phyloP scores from a whole-genome alignment of 2,797 vertebrate genomes.

The Tiaroga cobitis region DNA sequence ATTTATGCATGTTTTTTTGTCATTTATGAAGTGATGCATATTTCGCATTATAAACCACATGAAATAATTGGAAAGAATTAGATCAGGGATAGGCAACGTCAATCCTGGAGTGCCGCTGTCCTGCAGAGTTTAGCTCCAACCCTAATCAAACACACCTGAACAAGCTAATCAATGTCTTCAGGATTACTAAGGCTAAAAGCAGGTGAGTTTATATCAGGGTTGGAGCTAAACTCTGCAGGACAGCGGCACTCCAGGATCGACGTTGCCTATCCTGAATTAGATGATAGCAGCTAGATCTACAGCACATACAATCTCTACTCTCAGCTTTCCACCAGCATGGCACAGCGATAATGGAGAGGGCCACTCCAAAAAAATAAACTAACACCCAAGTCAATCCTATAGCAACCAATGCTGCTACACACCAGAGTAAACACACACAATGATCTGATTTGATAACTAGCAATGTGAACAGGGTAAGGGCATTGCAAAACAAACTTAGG shows the following conservation, averaged over 20 bases:
- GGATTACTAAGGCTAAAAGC: too few relatives aligned
- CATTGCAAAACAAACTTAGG: not conserved
- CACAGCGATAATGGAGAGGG: not conserved
- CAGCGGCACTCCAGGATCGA: too few relatives aligned
- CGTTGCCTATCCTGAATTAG: too few relatives aligned
- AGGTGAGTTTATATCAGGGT: too few relatives aligned
- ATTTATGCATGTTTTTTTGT: not conserved
- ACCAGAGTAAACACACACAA: not conserved
- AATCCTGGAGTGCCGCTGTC: too few relatives aligned
- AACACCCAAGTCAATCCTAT: not conserved
- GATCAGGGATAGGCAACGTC: too few relatives aligned
- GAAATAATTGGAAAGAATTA: not conserved
- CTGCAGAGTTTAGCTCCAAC: too few relatives aligned
- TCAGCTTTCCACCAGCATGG: not conserved
- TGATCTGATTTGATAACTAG: not conserved
- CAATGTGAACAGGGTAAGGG: not conserved
- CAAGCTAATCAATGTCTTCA: too few relatives aligned
- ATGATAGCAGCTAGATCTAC: not conserved
- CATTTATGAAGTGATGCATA: not conserved
- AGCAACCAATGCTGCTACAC: not conserved
- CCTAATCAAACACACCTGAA: too few relatives aligned
- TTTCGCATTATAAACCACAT: not conserved
- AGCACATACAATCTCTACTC: not conserved
- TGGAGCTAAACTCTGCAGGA: too few relatives aligned
- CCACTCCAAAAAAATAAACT: not conserved